A percentile compares a stretch with the other conserved stretches of the same genome.
These are phyloP conservation scores for Oryctes rhinoceros DNA, from an alignment of 1,140 invertebrate genomes.

Conservation along the genomic window DNA sequence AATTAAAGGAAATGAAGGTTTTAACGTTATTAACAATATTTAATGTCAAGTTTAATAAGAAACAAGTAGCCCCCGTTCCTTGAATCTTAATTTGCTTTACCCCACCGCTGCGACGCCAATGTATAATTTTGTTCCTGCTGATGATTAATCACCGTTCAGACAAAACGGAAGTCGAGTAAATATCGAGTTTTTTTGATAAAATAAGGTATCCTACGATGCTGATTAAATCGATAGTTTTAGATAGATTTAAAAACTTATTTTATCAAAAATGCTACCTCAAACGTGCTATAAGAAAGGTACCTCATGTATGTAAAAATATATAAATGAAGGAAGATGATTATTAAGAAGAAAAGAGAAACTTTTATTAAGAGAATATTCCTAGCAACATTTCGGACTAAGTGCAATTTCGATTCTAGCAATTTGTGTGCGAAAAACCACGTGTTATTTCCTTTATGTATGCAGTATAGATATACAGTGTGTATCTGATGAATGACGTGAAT, in stretches of 20 bases:
- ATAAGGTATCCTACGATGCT: background rate
- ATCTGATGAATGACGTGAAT: no score
- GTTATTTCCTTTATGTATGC: background rate
- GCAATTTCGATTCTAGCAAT: slow-evolving; percentile 49
- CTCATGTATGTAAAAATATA: slow-evolving; percentile 46
- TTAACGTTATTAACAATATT: background rate
- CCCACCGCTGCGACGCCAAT: background rate
- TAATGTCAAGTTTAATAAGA: background rate
- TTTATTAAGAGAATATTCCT: slow-evolving; percentile 48
- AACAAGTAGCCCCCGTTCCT: no score
- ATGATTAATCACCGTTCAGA: background rate
- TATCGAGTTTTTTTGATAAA: background rate
- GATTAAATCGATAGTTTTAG: background rate
- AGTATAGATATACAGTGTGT: no score
- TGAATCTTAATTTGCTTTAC: background rate
- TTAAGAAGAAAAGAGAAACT: background rate
- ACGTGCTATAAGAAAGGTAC: slow-evolving; percentile 59
- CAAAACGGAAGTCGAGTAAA: background rate
- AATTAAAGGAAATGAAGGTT: background rate
- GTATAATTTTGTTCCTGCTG: background rate
- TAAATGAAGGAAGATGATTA: background rate
- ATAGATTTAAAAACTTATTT: slow-evolving; percentile 14
- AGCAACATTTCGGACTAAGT: slow-evolving; percentile 54
- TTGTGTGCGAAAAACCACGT: background rate
- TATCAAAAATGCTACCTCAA: slow-evolving; percentile 41